Evolutionary conservation across 1,140 invertebrate genomes (phyloP).

Genomic region (Hermetia illucens): DNA sequence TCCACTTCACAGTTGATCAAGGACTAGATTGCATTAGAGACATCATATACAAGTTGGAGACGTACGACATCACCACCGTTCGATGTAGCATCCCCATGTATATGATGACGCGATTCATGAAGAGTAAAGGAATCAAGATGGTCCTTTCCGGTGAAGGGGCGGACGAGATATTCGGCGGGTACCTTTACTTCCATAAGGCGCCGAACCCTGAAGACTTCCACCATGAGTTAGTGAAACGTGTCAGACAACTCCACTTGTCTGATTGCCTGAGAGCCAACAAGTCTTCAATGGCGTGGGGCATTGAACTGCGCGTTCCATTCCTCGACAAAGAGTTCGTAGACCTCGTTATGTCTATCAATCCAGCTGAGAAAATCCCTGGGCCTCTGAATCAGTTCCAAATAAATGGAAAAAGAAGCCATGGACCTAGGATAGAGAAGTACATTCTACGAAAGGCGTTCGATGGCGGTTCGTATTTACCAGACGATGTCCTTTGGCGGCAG

Average conservation of each 20-base stretch:
- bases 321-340: constrained; percentile 71
- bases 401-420: constrained; percentile 24
- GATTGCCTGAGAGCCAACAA: constrained; percentile 79
- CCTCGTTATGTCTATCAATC: constrained; percentile 56
- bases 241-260: constrained; percentile 50
- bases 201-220: constrained; percentile 57
- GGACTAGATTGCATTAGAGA: constrained; percentile 49
- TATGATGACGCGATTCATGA: constrained; percentile 54
- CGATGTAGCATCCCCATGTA: constrained; percentile 68
- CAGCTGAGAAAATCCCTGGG: constrained; percentile 52
- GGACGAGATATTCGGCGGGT: constrained; percentile 79
- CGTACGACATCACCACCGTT: constrained; percentile 81
- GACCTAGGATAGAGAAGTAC: constrained; percentile 56
- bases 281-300: constrained; percentile 64
- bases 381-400: constrained; percentile 26
- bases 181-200: constrained; percentile 79
- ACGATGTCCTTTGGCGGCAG: constrained; percentile 76
- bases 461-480: constrained; percentile 53
- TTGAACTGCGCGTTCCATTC: constrained; percentile 79
- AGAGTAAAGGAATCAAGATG: constrained; percentile 40
- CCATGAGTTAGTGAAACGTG: constrained; percentile 58
- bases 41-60: constrained; percentile 76
- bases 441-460: constrained; percentile 65
- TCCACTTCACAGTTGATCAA: constrained; percentile 61
- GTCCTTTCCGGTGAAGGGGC: constrained; percentile 83